Evolutionary conservation across 2,797 vertebrate genomes (phyloP).

Genomic region (Pristis pectinata): DNA sequence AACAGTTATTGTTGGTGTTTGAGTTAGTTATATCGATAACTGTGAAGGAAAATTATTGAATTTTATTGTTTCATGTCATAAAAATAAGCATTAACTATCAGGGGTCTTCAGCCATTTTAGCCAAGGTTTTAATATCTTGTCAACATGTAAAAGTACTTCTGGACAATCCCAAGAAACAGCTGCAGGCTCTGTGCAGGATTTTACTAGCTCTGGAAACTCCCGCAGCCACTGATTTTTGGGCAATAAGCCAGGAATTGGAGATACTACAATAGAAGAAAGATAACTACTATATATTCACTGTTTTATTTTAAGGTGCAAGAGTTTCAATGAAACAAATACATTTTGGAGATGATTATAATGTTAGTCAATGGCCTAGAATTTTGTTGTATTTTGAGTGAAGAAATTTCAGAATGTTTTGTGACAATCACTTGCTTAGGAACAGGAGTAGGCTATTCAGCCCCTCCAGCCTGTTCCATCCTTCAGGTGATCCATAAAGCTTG

Average conservation of each 20-base stretch:
- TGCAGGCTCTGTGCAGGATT: not conserved
- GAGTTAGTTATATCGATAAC: not conserved
- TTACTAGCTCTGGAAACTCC: not conserved
- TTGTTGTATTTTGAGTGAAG: not conserved
- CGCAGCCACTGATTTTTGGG: not conserved
- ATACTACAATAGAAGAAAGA: not conserved
- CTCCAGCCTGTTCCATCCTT: not conserved
- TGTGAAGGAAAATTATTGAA: not conserved
- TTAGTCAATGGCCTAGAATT: not conserved
- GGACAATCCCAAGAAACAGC: not conserved
- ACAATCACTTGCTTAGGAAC: not conserved
- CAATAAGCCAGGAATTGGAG: not conserved
- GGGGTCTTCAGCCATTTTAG: not conserved
- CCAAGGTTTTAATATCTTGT: not conserved
- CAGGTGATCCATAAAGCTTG: not conserved
- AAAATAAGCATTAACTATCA: not conserved
- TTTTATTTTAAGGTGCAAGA: not conserved
- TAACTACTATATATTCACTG: not conserved
- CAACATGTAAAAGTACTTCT: not conserved
- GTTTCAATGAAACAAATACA: not conserved
- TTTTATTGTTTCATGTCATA: not conserved
- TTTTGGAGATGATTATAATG: not conserved
- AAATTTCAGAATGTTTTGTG: not conserved
- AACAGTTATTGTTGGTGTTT: not conserved
- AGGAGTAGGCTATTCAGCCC: not conserved